A percentile compares a stretch with the other conserved stretches of the same genome.
Evolutionary conservation across 2,113 vertebrate species (phyloP).

Genomic region (Sarotherodon lohbergeri): DNA sequence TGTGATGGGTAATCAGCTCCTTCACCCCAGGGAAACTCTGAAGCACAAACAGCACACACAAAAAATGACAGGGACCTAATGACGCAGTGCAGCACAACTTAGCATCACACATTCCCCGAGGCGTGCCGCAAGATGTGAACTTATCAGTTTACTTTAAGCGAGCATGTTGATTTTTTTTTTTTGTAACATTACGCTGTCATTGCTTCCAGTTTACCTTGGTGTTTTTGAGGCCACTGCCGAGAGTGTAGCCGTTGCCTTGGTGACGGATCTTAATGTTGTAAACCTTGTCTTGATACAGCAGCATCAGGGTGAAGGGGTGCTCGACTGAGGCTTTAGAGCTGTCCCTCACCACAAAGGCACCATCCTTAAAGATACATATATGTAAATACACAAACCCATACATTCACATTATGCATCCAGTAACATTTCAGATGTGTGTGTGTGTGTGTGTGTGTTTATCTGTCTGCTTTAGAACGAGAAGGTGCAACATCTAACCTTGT

Average conservation of each 20-base stretch:
- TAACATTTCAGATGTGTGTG: neutral
- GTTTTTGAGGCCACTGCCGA: constrained; percentile 77
- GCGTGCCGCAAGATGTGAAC: constrained; percentile 10
- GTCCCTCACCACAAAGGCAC: constrained; percentile 85
- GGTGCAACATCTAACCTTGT: constrained; percentile 71
- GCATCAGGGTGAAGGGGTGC: constrained; percentile 87
- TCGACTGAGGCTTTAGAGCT: constrained; percentile 72
- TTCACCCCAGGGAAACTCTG: constrained; percentile 78
- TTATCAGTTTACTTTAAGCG: neutral
- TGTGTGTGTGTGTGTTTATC: neutral
- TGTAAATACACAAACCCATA: neutral
- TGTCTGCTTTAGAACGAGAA: neutral
- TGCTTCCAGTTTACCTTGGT: constrained; percentile 71
- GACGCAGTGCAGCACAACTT: constrained; percentile 12
- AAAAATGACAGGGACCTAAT: constrained; percentile 29
- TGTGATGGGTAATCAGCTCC: constrained; percentile 80
- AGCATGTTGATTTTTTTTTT: neutral
- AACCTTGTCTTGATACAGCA: constrained; percentile 81
- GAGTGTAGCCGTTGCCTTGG: constrained; percentile 63
- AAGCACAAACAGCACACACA: constrained; percentile 9
- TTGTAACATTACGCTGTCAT: neutral
- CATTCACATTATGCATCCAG: neutral
- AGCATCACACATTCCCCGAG: neutral
- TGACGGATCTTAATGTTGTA: constrained; percentile 88
- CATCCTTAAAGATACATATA: constrained; percentile 69